phyloP scores from a whole-genome alignment of 2,113 vertebrate genomes.

The Setophaga kirtlandii region DNA sequence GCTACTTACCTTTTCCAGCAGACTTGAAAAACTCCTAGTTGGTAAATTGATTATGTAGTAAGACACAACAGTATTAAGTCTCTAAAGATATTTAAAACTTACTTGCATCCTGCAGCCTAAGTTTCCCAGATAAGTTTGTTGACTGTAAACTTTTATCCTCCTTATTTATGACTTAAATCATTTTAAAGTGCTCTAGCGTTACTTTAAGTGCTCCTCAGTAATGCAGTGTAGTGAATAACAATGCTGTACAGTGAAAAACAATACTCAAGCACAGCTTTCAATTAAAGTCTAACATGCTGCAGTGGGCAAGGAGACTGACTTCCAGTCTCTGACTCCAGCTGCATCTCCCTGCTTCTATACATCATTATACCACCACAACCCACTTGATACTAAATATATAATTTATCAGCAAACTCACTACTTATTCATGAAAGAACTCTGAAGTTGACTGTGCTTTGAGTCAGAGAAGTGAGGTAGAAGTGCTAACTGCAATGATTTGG shows the following conservation, averaged over 20 bases:
- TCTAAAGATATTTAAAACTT: slow-evolving; percentile 35
- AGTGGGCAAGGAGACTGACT: slow-evolving; percentile 50
- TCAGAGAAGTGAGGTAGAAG: slow-evolving; percentile 38
- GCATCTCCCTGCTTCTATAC: slow-evolving; percentile 30
- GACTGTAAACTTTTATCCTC: slow-evolving; percentile 59
- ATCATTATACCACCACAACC: slow-evolving; percentile 38
- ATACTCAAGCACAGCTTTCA: slow-evolving; percentile 59
- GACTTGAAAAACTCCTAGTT: slow-evolving; percentile 42
- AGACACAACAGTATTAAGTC: slow-evolving; percentile 17
- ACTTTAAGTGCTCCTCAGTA: slow-evolving; percentile 59
- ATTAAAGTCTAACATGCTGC: slow-evolving; percentile 57
- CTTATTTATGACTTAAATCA: slow-evolving; percentile 62
- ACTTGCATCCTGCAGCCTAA: slow-evolving; percentile 12
- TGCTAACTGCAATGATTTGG: background rate
- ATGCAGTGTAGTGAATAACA: slow-evolving; percentile 55
- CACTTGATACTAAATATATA: slow-evolving; percentile 66
- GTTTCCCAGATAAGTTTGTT: slow-evolving; percentile 53
- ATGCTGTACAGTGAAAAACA: slow-evolving; percentile 59
- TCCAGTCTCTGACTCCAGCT: slow-evolving; percentile 45
- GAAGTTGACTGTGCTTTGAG: slow-evolving; percentile 37
- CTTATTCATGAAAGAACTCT: slow-evolving; percentile 57
- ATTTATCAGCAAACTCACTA: slow-evolving; percentile 65
- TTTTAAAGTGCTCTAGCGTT: slow-evolving; percentile 53
- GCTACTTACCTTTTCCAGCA: slow-evolving; percentile 52
- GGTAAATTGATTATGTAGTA: slow-evolving; percentile 48